Evolutionary conservation across 2,888 invertebrate genomes (phyloP), one percentile per base, ranked within the genome.

Genomic region (Perizoma affinitatum): DNA sequence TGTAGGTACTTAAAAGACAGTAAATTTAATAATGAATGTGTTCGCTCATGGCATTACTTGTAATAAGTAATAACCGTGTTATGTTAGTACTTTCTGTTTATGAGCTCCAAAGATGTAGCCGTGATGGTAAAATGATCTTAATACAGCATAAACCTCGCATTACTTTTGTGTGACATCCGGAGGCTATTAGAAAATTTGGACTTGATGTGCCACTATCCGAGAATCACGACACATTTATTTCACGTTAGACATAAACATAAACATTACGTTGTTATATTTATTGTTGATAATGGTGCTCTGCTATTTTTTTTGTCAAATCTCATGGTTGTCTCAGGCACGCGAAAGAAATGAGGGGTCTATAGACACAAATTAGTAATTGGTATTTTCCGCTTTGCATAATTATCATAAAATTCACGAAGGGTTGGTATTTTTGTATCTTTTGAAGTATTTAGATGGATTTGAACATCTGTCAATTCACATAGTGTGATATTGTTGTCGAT

Each of bases 81-180:
- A 70, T 70, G 75, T 79, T 78, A 22, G 22, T 22, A 82, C 82
- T 76, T 74, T 72, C 74, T 67, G 80, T 88, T 89, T 88, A 90
- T 82, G 83, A 80, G 73, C 75, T 68, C 72, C 74, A 86, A 79
- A 83, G 82, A 85, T 87, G 87, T 87, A 86, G 83, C 78, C 79
- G 84, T 85, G 86, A 87, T 83, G 87, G 83, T 87, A 87, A 88
- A 88, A 86, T 86, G 80, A 88, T 85, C 82, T 80, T 88, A 87
- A 83, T 87, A 83, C 73, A 82, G 77, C 83, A 83, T 88, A 84
- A 87, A 86, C 72, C 75, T 65, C 71, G 65, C 74, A 67, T 75
- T 73, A 74, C 73, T 69, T 68, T 69, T 75, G 69, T 76, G 67
- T 73, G 69, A 73, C 79, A 79, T 75, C 76, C 79, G 80, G 73